Conservation (phyloP, 2,113 vertebrate genomes). For the Equus quagga region DNA sequence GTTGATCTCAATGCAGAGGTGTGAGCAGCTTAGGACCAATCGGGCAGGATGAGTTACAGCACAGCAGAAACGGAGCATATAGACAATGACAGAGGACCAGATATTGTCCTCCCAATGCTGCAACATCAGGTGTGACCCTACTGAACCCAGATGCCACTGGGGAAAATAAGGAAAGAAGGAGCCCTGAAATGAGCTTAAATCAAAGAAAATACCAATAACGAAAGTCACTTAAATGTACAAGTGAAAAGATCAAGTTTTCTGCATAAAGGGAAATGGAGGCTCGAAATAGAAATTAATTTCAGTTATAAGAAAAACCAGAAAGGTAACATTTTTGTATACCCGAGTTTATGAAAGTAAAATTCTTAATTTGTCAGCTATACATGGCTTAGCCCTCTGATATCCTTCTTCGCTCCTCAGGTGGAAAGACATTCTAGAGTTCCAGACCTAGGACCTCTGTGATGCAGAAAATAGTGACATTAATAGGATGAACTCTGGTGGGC, state of each 20-base stretch:
- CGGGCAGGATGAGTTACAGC: not conserved
- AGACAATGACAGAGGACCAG: not conserved
- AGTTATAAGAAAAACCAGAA: not conserved
- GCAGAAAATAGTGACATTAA: not conserved
- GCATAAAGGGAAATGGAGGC: not conserved
- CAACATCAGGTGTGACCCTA: not conserved
- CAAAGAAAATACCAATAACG: not conserved
- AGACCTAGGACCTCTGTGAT: not conserved
- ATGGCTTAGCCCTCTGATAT: not conserved
- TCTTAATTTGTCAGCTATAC: not conserved
- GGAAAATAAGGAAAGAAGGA: not conserved
- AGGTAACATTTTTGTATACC: not conserved
- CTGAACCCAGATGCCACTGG: not conserved
- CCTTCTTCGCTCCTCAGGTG: not conserved
- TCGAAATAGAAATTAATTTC: constrained; percentile 9
- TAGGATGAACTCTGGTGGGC: not conserved
- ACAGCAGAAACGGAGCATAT: not conserved
- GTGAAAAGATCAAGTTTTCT: not conserved
- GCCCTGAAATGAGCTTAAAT: not conserved
- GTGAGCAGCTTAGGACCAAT: not conserved
- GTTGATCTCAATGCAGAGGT: not conserved
- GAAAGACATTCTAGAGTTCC: not conserved
- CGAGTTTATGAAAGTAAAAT: not conserved
- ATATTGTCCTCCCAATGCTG: not conserved
- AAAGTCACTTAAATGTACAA: not conserved